These are phyloP conservation scores for Hyla sarda DNA, from an alignment of 2,113 vertebrate species.

Conservation along the genomic window DNA sequence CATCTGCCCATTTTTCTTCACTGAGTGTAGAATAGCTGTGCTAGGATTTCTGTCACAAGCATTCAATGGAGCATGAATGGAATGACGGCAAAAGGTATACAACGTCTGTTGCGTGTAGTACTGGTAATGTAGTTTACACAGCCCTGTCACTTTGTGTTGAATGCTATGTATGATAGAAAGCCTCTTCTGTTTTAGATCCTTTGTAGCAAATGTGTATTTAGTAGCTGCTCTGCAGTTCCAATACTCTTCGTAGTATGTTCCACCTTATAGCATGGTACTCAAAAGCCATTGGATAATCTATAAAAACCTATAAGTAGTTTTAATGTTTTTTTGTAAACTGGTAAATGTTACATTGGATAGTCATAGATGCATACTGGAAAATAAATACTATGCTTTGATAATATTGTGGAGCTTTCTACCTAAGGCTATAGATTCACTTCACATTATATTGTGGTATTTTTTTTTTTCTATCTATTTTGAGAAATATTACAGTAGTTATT, in stretches of 20 bases:
- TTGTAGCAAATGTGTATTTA: conserved; percentile 18
- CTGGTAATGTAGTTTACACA: conserved; percentile 66
- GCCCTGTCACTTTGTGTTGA: conserved; percentile 43
- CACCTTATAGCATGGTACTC: neutral
- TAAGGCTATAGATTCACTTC: neutral
- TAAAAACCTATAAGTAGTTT: neutral
- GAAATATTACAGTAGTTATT: neutral
- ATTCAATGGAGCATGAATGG: conserved; percentile 75
- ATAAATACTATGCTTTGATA: neutral
- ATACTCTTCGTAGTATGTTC: neutral
- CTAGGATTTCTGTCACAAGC: conserved; percentile 77
- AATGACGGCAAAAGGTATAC: conserved; percentile 77
- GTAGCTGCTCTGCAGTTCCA: conserved; percentile 1
- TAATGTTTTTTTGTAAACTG: neutral
- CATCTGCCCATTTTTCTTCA: conserved; percentile 46
- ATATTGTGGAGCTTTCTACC: neutral
- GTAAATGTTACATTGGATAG: neutral
- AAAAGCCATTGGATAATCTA: neutral
- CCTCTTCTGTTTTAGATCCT: conserved; percentile 34
- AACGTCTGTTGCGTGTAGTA: conserved; percentile 74
- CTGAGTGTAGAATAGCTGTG: conserved; percentile 64
- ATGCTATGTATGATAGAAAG: conserved; percentile 26
- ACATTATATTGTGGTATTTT: neutral
- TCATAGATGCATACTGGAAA: conserved; percentile 11
- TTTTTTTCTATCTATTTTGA: neutral